Conservation (phyloP, 2,888 invertebrate genomes). For the Cantharis rufa region DNA sequence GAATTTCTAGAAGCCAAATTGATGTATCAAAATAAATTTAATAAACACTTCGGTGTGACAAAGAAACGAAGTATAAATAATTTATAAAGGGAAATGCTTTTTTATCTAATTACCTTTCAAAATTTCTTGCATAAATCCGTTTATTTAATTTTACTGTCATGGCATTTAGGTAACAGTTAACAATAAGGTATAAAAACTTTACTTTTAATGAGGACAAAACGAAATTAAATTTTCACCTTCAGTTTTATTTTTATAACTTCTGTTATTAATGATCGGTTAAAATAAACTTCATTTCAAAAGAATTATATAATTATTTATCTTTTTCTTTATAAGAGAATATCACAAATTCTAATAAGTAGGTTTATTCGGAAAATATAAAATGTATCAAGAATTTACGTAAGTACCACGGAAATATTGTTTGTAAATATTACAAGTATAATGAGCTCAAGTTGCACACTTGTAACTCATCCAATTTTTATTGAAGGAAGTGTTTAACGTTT, state of each 20-base stretch:
- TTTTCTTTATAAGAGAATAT: not conserved
- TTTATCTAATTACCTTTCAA: not conserved
- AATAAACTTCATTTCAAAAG: not conserved
- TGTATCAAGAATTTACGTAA: too few relatives aligned
- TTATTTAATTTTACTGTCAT: too few relatives aligned
- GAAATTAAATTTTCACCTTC: not conserved
- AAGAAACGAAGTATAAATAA: not conserved
- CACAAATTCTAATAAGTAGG: not conserved
- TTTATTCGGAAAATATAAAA: too few relatives aligned
- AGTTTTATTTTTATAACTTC: not conserved
- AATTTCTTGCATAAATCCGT: not conserved
- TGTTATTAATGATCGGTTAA: not conserved
- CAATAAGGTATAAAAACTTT: not conserved
- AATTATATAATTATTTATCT: not conserved
- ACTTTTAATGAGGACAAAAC: not conserved
- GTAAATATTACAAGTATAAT: not conserved
- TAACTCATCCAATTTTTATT: not conserved
- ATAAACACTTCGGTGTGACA: not conserved
- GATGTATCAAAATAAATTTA: not conserved
- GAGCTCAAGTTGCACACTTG: not conserved
- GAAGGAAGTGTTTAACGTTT: not conserved
- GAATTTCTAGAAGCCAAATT: not conserved
- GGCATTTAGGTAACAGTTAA: too few relatives aligned
- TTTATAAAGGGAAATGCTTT: not conserved
- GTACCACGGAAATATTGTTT: not conserved